Percentiles rank a stretch among this genome's conserved stretches.
phyloP scores from a whole-genome alignment of 2,113 vertebrate species.

The Pomatorhinus ruficollis region DNA sequence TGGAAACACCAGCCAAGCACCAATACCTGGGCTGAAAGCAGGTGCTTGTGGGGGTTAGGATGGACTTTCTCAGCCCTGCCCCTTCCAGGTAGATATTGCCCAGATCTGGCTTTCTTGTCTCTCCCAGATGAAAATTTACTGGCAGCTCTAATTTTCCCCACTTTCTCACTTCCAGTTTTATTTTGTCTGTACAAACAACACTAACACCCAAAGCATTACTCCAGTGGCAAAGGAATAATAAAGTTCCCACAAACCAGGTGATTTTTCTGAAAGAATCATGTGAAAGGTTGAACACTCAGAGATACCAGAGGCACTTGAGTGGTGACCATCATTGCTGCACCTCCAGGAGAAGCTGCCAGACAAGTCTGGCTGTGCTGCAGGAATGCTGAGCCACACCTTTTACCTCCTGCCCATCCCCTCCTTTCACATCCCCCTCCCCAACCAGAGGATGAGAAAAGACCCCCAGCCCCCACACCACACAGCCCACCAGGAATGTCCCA shows the following conservation, averaged over 20 bases:
- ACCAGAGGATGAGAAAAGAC: neutral
- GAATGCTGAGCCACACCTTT: neutral
- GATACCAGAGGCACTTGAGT: neutral
- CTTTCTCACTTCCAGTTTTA: neutral
- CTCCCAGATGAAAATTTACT: neutral
- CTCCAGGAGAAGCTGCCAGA: neutral
- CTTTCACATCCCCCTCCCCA: neutral
- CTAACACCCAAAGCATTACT: neutral
- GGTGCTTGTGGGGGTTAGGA: neutral
- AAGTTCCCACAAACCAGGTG: neutral
- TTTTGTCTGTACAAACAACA: neutral
- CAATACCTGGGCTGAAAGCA: neutral
- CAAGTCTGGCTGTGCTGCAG: neutral
- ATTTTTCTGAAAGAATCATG: neutral
- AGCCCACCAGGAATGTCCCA: neutral
- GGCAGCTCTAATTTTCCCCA: neutral
- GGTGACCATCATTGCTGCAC: neutral
- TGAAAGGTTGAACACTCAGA: neutral
- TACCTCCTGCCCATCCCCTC: neutral
- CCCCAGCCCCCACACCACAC: neutral
- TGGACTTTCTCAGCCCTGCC: neutral
- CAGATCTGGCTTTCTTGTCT: neutral
- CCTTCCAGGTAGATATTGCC: neutral
- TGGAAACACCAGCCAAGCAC: neutral
- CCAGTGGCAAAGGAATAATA: neutral